Evolutionary conservation across 2,797 vertebrate species (phyloP).

Genomic region (Valencia hispanica): DNA sequence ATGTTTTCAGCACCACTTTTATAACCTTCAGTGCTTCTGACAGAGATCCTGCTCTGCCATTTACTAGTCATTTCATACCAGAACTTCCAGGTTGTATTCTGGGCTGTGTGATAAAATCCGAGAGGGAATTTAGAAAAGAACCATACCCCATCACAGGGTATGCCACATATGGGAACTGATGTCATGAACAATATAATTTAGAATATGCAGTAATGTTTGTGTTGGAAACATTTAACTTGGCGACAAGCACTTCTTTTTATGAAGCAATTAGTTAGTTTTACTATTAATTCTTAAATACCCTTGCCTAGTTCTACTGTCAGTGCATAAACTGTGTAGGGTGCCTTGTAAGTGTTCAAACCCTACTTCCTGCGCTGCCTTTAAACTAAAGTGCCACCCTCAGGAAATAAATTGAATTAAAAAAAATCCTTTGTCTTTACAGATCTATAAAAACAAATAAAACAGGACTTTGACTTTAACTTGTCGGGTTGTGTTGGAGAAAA

Average conservation of each 20-base stretch:
- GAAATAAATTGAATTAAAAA: no score
- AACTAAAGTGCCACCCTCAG: background rate
- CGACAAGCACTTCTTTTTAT: slow-evolving; percentile 28
- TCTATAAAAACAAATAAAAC: no score
- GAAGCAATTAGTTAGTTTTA: slow-evolving; percentile 23
- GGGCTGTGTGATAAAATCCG: slow-evolving; percentile 41
- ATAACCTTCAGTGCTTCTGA: slow-evolving; percentile 61
- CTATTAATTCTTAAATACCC: slow-evolving; percentile 34
- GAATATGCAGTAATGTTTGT: slow-evolving; percentile 31
- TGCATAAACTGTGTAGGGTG: slow-evolving; percentile 33
- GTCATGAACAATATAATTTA: slow-evolving; percentile 40
- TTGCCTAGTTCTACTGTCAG: slow-evolving; percentile 10
- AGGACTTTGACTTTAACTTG: no score
- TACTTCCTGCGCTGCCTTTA: background rate
- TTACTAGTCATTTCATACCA: slow-evolving; percentile 58
- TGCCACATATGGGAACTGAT: slow-evolving; percentile 42
- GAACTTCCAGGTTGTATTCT: slow-evolving; percentile 55
- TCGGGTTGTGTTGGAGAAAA: no score
- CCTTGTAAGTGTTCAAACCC: background rate
- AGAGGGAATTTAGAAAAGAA: slow-evolving; percentile 55
- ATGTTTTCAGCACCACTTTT: slow-evolving; percentile 72
- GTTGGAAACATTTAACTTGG: slow-evolving; percentile 11
- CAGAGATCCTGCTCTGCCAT: slow-evolving; percentile 54
- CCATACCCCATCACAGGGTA: slow-evolving; percentile 32
- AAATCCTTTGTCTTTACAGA: no score